These are phyloP conservation scores for Dione vanillae DNA, from an alignment of 2,888 invertebrate species.

Conservation along the genomic window DNA sequence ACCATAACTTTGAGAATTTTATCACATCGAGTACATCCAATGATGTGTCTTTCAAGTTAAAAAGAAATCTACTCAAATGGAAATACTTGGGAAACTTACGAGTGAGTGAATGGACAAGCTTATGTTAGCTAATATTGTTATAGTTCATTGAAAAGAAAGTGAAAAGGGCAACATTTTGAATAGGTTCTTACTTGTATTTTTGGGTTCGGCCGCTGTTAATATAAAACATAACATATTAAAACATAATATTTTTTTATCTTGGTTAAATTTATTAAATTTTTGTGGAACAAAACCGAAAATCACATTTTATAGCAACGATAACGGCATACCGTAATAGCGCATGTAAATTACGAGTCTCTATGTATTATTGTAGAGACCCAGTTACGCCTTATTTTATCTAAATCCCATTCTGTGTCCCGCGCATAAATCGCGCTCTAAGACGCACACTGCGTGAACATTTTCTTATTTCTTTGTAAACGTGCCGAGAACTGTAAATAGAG, in stretches of 20 bases:
- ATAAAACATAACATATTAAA: background rate
- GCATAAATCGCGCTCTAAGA: conserved; percentile 80
- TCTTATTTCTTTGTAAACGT: conserved; percentile 80
- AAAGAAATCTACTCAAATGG: conserved; percentile 23
- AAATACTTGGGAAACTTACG: conserved; percentile 20
- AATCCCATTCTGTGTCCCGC: conserved; percentile 81
- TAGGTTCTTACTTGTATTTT: conserved; percentile 2
- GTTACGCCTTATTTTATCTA: conserved; percentile 77
- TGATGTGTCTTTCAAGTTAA: conserved; percentile 19
- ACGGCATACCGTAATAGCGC: conserved; percentile 30
- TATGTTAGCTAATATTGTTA: conserved; percentile 25
- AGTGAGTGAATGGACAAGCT: conserved; percentile 25
- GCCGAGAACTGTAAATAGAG: conserved; percentile 71
- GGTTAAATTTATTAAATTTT: background rate
- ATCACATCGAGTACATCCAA: conserved; percentile 16
- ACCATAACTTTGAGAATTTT: conserved; percentile 15
- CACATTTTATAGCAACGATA: conserved; percentile 13
- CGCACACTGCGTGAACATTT: conserved; percentile 80
- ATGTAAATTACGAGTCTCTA: conserved; percentile 37
- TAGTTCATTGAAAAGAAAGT: conserved; percentile 26
- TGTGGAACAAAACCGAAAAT: background rate
- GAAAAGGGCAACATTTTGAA: conserved; percentile 20
- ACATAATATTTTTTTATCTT: background rate
- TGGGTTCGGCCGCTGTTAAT: background rate
- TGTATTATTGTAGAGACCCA: conserved; percentile 52